Percentiles rank a stretch among this genome's conserved stretches.
These are phyloP conservation scores for Pimephales promelas DNA, from an alignment of 2,113 vertebrate species.

Conservation along the genomic window DNA sequence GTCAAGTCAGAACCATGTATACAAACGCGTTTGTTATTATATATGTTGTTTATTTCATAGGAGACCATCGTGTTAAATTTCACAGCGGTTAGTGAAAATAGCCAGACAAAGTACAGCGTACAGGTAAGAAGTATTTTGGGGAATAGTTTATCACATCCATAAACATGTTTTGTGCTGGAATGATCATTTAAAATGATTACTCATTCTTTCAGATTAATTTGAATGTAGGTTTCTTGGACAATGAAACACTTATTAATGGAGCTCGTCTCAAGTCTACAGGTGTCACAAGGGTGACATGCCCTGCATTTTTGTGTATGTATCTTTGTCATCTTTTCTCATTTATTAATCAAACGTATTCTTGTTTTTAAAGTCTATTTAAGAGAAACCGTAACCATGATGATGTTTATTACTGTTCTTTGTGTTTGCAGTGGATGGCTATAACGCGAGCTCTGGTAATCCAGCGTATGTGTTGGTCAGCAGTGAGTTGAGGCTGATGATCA, in stretches of 20 bases:
- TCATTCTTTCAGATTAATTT: slow-evolving; percentile 70
- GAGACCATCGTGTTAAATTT: slow-evolving; percentile 84
- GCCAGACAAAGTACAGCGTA: slow-evolving; percentile 75
- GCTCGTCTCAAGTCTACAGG: slow-evolving; percentile 83
- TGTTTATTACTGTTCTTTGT: neutral
- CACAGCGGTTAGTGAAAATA: slow-evolving; percentile 69
- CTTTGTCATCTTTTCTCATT: no score
- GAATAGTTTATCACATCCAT: neutral
- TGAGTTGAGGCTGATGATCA: slow-evolving; percentile 87
- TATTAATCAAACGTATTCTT: no score
- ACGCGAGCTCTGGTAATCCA: slow-evolving; percentile 68
- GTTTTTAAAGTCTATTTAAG: neutral
- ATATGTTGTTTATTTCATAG: slow-evolving; percentile 64
- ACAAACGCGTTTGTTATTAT: neutral
- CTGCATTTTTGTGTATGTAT: slow-evolving; percentile 85
- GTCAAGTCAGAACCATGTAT: neutral
- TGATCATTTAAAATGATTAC: neutral
- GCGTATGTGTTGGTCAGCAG: slow-evolving; percentile 78
- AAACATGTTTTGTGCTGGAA: neutral
- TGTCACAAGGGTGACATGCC: slow-evolving; percentile 85
- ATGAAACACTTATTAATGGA: slow-evolving; percentile 87
- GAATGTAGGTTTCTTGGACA: slow-evolving; percentile 73
- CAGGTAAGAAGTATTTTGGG: slow-evolving; percentile 75
- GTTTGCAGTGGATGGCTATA: slow-evolving; percentile 76
- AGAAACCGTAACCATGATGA: neutral